Evolutionary conservation across 2,797 vertebrate species (phyloP).

Genomic region (Pseudochaenichthys georgianus): DNA sequence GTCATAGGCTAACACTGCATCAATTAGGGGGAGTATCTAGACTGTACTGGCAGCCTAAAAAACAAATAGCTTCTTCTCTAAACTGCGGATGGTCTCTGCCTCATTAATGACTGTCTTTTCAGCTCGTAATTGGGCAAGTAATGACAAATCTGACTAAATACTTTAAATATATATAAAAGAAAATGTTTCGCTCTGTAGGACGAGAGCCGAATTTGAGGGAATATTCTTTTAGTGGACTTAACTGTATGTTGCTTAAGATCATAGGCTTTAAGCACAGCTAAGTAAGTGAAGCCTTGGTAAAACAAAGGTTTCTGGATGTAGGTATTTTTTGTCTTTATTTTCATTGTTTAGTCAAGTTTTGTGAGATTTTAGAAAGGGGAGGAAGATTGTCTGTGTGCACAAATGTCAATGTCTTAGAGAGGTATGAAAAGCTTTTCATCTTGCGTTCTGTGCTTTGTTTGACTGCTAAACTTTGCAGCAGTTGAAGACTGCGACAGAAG

Average conservation of each 20-base stretch:
- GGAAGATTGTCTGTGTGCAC: conserved; percentile 68
- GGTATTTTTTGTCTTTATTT: conserved; percentile 57
- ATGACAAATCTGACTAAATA: conserved; percentile 72
- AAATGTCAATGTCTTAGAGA: conserved; percentile 68
- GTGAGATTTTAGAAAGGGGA: conserved; percentile 45
- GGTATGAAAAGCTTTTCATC: conserved; percentile 75
- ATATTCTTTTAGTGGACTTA: conserved; percentile 51
- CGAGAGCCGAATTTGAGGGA: conserved; percentile 27
- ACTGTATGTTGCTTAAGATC: conserved; percentile 51
- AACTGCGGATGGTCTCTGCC: conserved; percentile 64
- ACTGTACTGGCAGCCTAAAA: conserved; percentile 70
- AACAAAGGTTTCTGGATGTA: conserved; percentile 62
- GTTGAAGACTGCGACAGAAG: conserved; percentile 73
- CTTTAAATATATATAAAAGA: conserved; percentile 48
- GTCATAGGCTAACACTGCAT: conserved; percentile 82
- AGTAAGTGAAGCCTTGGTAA: conserved; percentile 53
- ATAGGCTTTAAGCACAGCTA: conserved; percentile 51
- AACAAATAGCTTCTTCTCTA: conserved; percentile 80
- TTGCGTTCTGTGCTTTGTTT: conserved; percentile 74
- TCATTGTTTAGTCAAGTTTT: conserved; percentile 63
- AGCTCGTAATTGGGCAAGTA: conserved; percentile 66
- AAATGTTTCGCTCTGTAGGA: conserved; percentile 15
- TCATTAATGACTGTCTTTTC: conserved; percentile 76
- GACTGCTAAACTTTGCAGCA: conserved; percentile 75
- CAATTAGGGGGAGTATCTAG: conserved; percentile 81